Percentiles rank a stretch among this genome's conserved stretches.
Conservation (phyloP, 2,888 invertebrate species). For the Drosophila infuscata region DNA sequence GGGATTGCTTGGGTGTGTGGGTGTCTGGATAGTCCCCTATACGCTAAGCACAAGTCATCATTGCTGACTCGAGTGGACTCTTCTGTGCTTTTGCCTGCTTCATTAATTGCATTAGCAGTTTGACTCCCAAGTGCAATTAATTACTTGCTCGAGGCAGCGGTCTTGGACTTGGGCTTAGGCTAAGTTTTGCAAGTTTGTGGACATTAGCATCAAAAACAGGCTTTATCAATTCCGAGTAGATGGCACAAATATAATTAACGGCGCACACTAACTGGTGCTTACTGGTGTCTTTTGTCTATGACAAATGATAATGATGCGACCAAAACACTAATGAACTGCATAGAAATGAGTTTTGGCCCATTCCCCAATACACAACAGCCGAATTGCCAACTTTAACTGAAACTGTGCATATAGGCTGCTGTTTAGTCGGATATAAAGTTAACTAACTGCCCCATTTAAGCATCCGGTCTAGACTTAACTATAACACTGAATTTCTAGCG, state of each 20-base stretch:
- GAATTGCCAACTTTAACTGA: constrained; percentile 37
- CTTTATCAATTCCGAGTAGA: constrained; percentile 49
- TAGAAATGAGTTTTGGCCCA: constrained; percentile 7
- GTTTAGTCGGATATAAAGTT: constrained; percentile 34
- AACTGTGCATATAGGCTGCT: constrained; percentile 3
- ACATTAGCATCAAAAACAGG: constrained; percentile 18
- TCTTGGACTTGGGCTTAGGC: neutral
- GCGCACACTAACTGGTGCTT: constrained; percentile 7
- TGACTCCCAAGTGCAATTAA: constrained; percentile 36
- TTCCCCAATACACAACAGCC: constrained; percentile 21
- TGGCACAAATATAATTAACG: constrained; percentile 63
- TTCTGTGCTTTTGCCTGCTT: constrained; percentile 26
- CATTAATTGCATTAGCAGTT: constrained; percentile 35
- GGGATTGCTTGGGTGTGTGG: neutral
- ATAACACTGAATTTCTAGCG: constrained; percentile 42
- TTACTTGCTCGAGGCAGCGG: constrained; percentile 20
- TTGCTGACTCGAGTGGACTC: constrained; percentile 25
- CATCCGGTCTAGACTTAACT: constrained; percentile 78
- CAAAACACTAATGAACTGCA: constrained; percentile 44
- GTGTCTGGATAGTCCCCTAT: neutral
- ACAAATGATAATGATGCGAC: constrained; percentile 57
- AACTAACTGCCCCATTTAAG: constrained; percentile 58
- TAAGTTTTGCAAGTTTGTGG: neutral
- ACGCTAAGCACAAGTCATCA: constrained; percentile 29
- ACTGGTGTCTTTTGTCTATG: constrained; percentile 42